These are phyloP conservation scores for Tetramorium parvispinum DNA, from an alignment of 1,140 invertebrate species.

Conservation along the genomic window DNA sequence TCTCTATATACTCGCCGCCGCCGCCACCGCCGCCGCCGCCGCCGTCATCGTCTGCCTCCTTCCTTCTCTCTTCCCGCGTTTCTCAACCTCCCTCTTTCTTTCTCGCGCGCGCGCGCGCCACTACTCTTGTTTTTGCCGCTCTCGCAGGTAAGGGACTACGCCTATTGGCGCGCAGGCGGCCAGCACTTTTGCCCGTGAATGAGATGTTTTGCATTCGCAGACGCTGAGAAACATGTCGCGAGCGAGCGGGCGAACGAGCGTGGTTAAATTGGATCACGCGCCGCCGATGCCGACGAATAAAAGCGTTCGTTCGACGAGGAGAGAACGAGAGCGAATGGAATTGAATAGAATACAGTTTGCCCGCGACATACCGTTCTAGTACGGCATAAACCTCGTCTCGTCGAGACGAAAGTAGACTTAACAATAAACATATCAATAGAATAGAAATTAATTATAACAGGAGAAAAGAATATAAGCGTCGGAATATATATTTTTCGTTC, in stretches of 20 bases:
- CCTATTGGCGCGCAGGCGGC: slow-evolving; percentile 74
- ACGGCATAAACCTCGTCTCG: background rate
- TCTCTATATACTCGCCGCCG: slow-evolving; percentile 38
- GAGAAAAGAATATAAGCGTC: background rate
- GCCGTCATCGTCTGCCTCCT: slow-evolving; percentile 22
- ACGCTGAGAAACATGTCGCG: slow-evolving; percentile 82
- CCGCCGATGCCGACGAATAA: slow-evolving; percentile 50
- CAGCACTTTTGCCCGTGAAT: slow-evolving; percentile 82
- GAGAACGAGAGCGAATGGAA: slow-evolving; percentile 41
- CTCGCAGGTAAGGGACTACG: slow-evolving; percentile 73
- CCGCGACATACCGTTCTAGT: slow-evolving; percentile 5
- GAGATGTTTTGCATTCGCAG: slow-evolving; percentile 86
- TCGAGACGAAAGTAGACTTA: background rate
- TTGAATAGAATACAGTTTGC: slow-evolving; percentile 39
- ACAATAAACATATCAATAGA: slow-evolving; percentile 2
- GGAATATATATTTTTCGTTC: too few species aligned
- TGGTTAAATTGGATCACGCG: slow-evolving; percentile 73
- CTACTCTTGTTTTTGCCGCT: slow-evolving; percentile 67
- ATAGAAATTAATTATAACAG: background rate
- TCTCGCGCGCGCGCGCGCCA: slow-evolving; percentile 9
- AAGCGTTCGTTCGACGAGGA: slow-evolving; percentile 32
- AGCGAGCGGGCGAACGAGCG: slow-evolving; percentile 36
- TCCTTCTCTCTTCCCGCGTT: slow-evolving; percentile 26
- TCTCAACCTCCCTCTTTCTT: background rate
- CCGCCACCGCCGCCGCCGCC: background rate